phyloP scores from a whole-genome alignment of 2,888 invertebrate genomes.

The Plagodis pulveraria region DNA sequence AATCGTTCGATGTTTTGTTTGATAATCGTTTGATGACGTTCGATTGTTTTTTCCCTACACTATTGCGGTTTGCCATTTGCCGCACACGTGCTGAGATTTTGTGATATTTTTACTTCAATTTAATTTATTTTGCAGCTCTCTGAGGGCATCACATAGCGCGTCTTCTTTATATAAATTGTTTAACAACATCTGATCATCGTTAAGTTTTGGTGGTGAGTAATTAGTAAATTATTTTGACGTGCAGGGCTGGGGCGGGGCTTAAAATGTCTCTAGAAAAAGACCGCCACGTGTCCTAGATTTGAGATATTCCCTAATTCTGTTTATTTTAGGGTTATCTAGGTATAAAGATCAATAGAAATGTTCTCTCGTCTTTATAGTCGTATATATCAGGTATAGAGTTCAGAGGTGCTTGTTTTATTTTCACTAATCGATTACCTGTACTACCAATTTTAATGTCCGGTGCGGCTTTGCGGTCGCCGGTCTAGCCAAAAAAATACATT shows the following conservation, averaged over 20 bases:
- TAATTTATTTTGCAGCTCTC: conserved; percentile 69
- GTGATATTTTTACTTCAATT: conserved; percentile 78
- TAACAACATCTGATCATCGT: conserved; percentile 58
- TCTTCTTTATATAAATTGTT: conserved; percentile 56
- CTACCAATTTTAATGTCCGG: conserved; percentile 48
- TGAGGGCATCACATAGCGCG: conserved; percentile 52
- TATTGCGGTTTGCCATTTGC: conserved; percentile 80
- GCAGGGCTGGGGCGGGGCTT: conserved; percentile 71
- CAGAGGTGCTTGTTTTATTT: conserved; percentile 53
- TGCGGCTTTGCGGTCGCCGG: conserved; percentile 17
- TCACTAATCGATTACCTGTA: conserved; percentile 59
- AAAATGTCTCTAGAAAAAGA: conserved; percentile 72
- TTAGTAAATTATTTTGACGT: conserved; percentile 68
- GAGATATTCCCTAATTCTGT: conserved; percentile 52
- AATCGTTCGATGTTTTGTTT: no score
- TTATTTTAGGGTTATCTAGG: conserved; percentile 38
- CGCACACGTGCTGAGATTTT: conserved; percentile 83
- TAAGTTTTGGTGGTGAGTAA: conserved; percentile 66
- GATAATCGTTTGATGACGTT: no score
- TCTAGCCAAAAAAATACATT: no score
- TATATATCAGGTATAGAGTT: not conserved
- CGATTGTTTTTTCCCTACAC: conserved; percentile 38
- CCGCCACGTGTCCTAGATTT: conserved; percentile 82
- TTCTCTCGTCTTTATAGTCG: conserved; percentile 3
- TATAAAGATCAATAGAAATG: conserved; percentile 3